Conservation (phyloP, 2,113 vertebrate genomes). For the Phoenicopterus ruber region DNA sequence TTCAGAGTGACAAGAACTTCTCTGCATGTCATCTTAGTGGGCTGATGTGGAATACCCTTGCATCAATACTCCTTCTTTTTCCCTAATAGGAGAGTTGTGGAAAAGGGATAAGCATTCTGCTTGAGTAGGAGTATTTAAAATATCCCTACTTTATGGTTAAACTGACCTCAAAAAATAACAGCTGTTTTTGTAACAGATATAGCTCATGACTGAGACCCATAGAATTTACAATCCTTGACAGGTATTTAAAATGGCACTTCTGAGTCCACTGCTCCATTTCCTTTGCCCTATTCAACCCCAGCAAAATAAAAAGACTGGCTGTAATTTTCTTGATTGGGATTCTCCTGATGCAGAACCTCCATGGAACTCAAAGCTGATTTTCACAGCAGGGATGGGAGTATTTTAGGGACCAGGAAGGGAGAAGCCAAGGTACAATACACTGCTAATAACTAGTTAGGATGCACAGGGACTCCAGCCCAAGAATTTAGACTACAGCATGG, state of each 20-base stretch:
- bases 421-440: background rate
- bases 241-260: background rate
- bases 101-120: background rate
- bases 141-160: background rate
- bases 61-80: background rate
- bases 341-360: background rate
- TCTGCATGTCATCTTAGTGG: background rate
- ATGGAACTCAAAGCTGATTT: background rate
- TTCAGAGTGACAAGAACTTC: background rate
- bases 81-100: background rate
- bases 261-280: background rate
- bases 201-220: background rate
- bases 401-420: background rate
- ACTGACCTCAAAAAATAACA: background rate
- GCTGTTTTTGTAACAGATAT: background rate
- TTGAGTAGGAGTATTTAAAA: background rate
- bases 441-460: background rate
- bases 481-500: background rate
- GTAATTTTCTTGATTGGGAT: background rate
- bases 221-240: background rate
- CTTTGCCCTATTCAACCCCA: background rate
- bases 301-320: background rate
- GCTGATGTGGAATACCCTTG: background rate
- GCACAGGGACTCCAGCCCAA: background rate
- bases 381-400: background rate